phyloP scores from a whole-genome alignment of 2,797 vertebrate species.

The Galago senegalensis region DNA sequence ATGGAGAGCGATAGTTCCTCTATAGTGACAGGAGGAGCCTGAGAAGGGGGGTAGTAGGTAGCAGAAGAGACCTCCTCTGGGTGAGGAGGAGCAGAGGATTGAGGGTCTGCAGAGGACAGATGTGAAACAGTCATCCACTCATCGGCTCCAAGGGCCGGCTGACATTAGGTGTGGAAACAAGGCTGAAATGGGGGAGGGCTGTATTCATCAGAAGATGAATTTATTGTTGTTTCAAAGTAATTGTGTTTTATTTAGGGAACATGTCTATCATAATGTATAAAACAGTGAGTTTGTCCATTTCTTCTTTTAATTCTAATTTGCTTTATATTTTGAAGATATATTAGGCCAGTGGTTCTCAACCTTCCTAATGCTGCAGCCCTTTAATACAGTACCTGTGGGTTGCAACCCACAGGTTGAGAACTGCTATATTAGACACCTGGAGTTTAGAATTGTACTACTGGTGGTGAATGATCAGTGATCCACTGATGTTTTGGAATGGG shows the following conservation, averaged over 20 bases:
- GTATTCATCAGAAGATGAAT: neutral
- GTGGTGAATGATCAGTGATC: neutral
- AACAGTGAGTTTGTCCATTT: neutral
- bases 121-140: neutral
- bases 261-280: neutral
- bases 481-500: neutral
- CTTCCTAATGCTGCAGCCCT: too few relatives aligned
- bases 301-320: constrained; percentile 5
- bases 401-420: too few relatives aligned
- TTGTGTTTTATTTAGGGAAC: neutral
- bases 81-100: neutral
- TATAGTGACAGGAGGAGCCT: neutral
- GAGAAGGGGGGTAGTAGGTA: neutral
- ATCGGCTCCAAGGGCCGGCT: neutral
- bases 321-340: neutral
- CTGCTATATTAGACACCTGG: neutral
- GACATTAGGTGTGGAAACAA: neutral
- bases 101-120: neutral
- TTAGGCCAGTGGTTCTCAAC: neutral
- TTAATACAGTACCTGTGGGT: too few relatives aligned
- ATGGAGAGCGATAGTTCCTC: neutral
- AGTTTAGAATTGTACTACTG: neutral
- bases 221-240: neutral
- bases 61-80: neutral
- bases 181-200: accelerated